These are phyloP conservation scores for Malurus melanocephalus DNA, from an alignment of 2,113 vertebrate species.

Conservation along the genomic window DNA sequence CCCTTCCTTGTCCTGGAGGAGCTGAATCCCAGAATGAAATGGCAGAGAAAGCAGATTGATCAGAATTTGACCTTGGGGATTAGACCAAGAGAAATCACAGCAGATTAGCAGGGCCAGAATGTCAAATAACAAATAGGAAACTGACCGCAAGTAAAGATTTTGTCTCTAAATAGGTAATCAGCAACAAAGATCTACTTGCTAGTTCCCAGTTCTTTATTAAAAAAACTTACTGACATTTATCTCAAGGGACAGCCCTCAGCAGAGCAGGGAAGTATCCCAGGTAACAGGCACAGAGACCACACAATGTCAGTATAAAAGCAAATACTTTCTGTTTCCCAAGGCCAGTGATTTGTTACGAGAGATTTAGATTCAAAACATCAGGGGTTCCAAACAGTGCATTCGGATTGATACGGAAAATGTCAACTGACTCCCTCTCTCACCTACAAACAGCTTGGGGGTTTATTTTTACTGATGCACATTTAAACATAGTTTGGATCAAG, in stretches of 20 bases:
- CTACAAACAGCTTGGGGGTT: neutral
- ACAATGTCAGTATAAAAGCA: neutral
- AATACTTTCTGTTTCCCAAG: neutral
- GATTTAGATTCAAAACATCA: neutral
- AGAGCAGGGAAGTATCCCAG: neutral
- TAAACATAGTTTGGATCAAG: neutral
- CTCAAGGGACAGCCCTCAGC: neutral
- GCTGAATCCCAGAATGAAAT: neutral
- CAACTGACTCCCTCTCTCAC: neutral
- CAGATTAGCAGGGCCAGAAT: neutral
- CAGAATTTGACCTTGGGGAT: rapidly evolving
- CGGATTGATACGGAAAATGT: neutral
- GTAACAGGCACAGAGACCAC: neutral
- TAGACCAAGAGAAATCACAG: neutral
- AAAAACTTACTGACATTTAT: neutral
- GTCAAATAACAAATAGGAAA: neutral
- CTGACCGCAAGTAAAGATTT: neutral
- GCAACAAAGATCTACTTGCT: neutral
- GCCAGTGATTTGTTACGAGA: neutral
- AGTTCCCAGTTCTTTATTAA: neutral
- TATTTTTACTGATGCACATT: neutral
- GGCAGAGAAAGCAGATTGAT: neutral
- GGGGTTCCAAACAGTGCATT: neutral
- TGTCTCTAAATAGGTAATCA: neutral
- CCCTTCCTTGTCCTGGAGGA: neutral